Percentiles rank a stretch among this genome's conserved stretches.
These are phyloP conservation scores for Pocillopora grandis DNA, from an alignment of 92 coral and sea anemone genomes.

Conservation along the genomic window DNA sequence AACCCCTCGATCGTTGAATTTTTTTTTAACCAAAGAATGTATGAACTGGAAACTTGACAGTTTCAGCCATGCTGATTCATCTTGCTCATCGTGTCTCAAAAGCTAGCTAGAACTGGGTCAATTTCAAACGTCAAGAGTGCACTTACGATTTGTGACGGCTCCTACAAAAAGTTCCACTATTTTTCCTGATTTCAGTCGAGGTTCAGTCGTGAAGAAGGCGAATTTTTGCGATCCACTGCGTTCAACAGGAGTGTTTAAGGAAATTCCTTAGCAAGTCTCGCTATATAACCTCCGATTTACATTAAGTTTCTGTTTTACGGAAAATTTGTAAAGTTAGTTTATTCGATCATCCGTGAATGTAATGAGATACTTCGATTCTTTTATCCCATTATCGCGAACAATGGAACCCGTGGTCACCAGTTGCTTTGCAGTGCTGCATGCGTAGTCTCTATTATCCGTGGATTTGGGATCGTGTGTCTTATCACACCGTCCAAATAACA, in stretches of 20 bases:
- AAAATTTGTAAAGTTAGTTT: neutral
- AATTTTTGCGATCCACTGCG: no score
- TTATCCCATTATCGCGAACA: neutral
- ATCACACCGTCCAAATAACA: neutral
- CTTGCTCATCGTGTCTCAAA: no score
- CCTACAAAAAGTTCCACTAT: neutral
- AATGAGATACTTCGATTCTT: neutral
- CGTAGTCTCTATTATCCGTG: neutral
- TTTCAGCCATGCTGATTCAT: no score
- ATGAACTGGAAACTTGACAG: no score
- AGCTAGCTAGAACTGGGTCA: neutral
- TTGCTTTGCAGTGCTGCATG: neutral
- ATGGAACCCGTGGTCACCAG: constrained; percentile 23
- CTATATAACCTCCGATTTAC: neutral
- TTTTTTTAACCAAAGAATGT: no score
- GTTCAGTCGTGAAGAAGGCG: neutral
- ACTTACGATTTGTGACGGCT: constrained; percentile 1
- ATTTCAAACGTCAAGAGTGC: neutral
- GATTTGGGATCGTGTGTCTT: neutral
- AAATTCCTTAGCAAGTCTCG: neutral
- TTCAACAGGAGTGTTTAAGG: no score
- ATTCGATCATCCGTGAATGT: neutral
- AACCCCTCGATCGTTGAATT: no score
- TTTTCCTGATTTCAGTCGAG: no score
- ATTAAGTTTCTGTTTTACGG: neutral